These are phyloP conservation scores for Stichodactyla helianthus DNA, from an alignment of 64 coral and sea anemone genomes.

Conservation along the genomic window DNA sequence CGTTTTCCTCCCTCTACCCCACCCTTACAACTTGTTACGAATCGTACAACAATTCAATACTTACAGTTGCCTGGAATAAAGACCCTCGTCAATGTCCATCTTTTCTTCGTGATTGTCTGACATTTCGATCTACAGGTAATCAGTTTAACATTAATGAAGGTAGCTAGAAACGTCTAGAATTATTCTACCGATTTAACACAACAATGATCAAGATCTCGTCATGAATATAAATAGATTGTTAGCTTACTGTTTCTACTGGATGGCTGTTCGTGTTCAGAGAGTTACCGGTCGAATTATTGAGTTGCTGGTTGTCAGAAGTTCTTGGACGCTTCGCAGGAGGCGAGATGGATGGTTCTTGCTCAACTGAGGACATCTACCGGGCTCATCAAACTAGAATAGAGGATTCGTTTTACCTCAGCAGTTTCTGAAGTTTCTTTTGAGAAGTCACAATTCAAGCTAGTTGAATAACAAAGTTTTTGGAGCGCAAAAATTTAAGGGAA, in stretches of 20 bases:
- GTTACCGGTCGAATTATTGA: constrained; percentile 36
- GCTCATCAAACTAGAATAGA: constrained; percentile 44
- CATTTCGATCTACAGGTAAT: constrained; percentile 50
- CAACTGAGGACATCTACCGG: constrained; percentile 62
- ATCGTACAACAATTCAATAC: neutral
- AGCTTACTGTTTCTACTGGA: constrained; percentile 51
- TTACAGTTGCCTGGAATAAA: constrained; percentile 96
- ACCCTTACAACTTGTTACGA: too few relatives aligned
- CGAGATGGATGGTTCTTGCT: constrained; percentile 35
- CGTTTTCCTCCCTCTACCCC: too few relatives aligned
- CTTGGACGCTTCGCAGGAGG: constrained; percentile 89
- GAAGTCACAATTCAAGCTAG: neutral
- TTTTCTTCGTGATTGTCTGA: constrained; percentile 50
- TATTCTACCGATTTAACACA: neutral
- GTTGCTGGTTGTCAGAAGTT: constrained; percentile 55
- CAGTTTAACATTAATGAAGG: neutral
- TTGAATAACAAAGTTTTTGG: neutral
- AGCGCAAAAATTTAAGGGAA: neutral
- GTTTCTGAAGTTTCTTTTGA: neutral
- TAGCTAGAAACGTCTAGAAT: neutral
- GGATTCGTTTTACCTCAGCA: constrained; percentile 18
- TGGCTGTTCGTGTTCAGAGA: constrained; percentile 77
- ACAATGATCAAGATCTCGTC: neutral
- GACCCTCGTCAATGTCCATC: constrained; percentile 92
- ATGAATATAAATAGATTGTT: neutral